Evolutionary conservation across 2,888 invertebrate species (phyloP).

Genomic region (Cheiracanthium punctorium): DNA sequence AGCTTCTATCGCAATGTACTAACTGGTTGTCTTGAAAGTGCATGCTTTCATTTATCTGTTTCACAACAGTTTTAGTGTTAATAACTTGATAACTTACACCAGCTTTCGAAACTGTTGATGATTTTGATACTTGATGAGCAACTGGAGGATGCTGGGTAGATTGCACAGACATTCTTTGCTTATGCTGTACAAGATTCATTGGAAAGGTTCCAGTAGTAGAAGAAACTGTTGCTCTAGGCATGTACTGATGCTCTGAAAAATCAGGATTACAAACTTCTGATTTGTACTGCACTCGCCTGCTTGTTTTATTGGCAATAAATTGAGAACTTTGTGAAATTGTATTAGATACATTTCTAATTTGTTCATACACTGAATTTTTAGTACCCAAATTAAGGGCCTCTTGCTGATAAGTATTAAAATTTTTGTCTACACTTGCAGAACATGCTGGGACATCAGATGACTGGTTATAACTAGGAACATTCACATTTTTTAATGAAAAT

Average conservation of each 20-base stretch:
- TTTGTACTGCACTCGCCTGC: neutral
- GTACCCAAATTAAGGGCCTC: neutral
- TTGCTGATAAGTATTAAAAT: neutral
- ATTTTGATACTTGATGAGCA: neutral
- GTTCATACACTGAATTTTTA: neutral
- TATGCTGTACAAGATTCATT: neutral
- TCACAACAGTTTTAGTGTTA: neutral
- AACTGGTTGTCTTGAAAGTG: neutral
- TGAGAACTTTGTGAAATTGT: neutral
- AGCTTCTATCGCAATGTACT: conserved; percentile 25
- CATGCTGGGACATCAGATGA: neutral
- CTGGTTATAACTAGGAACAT: neutral
- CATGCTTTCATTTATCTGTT: neutral
- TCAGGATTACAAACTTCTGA: neutral
- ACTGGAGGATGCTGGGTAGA: neutral
- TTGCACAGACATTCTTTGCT: neutral
- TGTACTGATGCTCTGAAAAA: neutral
- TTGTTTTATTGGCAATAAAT: neutral
- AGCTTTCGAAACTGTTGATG: neutral
- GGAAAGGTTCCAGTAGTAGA: neutral
- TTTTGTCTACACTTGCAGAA: neutral
- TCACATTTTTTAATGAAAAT: neutral
- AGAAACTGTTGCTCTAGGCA: neutral
- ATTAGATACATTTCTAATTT: neutral
- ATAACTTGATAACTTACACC: neutral